Percentiles rank a stretch among this genome's conserved stretches.
Conservation (phyloP, 2,888 invertebrate genomes). For the Melipona bicolor region DNA sequence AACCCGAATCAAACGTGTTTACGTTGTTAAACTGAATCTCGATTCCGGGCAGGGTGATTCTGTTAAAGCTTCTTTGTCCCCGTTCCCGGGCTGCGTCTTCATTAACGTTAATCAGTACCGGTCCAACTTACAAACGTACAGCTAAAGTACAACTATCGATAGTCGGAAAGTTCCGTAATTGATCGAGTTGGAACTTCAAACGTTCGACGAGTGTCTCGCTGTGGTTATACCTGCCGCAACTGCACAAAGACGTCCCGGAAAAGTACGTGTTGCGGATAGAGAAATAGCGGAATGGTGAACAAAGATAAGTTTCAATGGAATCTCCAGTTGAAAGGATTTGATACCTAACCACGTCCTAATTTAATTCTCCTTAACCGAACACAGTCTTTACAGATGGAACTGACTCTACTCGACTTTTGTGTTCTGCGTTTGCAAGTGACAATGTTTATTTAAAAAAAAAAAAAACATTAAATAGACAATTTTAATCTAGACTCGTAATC, state of each 20-base stretch:
- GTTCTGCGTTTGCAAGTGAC: not conserved
- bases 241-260: conserved; percentile 13
- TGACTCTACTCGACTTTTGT: not conserved
- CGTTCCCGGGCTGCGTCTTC: conserved; percentile 30
- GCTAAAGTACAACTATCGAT: conserved; percentile 48
- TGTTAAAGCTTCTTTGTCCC: conserved; percentile 22
- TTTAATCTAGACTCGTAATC: too few species aligned
- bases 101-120: conserved; percentile 45
- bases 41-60: not conserved
- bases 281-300: not conserved
- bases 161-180: conserved; percentile 56
- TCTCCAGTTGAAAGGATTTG: not conserved
- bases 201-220: conserved; percentile 35
- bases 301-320: not conserved
- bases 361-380: not conserved
- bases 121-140: conserved; percentile 38
- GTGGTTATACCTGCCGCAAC: conserved; percentile 25
- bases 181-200: conserved; percentile 48
- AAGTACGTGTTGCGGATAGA: conserved; percentile 27
- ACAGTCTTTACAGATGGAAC: not conserved
- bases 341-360: not conserved
- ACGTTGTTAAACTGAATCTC: conserved; percentile 1
- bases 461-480: too few species aligned
- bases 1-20: not conserved
- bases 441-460: not conserved